A percentile compares a stretch with the other conserved stretches of the same genome.
These are phyloP conservation scores for Neodiprion virginianus DNA, from an alignment of 1,140 invertebrate species.

Conservation along the genomic window DNA sequence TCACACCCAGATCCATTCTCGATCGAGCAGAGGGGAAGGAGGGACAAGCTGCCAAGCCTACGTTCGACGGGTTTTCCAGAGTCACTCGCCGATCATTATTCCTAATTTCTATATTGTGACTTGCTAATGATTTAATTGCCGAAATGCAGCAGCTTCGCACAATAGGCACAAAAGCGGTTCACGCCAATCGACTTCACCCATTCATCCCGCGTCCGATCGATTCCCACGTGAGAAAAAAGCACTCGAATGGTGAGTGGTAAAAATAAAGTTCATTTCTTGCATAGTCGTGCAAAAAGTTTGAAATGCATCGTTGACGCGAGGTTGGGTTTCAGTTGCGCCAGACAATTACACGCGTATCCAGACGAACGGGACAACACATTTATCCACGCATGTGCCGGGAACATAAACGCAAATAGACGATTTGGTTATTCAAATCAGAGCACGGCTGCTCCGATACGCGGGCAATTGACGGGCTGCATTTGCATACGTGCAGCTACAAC, in stretches of 20 bases:
- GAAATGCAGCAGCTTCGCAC: background rate
- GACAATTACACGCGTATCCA: too few species aligned
- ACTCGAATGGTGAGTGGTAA: too few species aligned
- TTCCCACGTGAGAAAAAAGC: too few species aligned
- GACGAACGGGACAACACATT: background rate
- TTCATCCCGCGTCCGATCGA: background rate
- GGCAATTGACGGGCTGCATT: background rate
- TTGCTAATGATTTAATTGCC: constrained; percentile 30
- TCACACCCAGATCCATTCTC: background rate
- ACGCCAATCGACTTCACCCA: background rate
- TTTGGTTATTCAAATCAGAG: constrained; percentile 2
- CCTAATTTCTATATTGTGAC: constrained; percentile 23
- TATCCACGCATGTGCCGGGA: background rate
- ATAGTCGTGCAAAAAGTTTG: too few species aligned
- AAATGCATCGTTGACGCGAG: too few species aligned
- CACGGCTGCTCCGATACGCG: background rate
- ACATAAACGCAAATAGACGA: background rate
- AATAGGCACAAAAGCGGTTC: background rate
- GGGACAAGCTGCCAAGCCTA: background rate
- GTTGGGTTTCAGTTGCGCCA: too few species aligned
- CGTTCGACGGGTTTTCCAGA: constrained; percentile 12
- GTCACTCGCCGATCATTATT: constrained; percentile 28
- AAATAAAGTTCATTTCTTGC: background rate
- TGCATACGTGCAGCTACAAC: too few species aligned
- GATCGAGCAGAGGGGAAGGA: too few species aligned